These are phyloP conservation scores for Terrapene triunguis DNA, from an alignment of 2,113 vertebrate genomes.

Conservation along the genomic window DNA sequence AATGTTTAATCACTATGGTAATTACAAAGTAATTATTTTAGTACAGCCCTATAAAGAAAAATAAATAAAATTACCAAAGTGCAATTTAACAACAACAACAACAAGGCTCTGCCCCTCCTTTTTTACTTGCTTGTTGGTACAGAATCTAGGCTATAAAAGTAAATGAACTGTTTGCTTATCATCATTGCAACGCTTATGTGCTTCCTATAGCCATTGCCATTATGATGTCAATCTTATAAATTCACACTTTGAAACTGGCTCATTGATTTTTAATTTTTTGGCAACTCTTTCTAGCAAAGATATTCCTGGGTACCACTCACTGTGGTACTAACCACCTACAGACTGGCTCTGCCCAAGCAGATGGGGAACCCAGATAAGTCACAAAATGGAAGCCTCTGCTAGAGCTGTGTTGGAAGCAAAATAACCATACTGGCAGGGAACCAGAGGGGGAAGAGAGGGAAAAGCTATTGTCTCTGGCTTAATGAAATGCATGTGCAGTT, in stretches of 20 bases:
- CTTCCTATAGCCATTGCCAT: background rate
- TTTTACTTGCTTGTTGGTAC: background rate
- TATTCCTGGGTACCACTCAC: conserved; percentile 3
- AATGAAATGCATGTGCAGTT: background rate
- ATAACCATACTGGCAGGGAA: conserved; percentile 37
- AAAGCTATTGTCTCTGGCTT: conserved; percentile 5
- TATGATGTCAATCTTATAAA: conserved; percentile 15
- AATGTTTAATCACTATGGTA: conserved; percentile 52
- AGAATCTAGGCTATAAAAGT: conserved; percentile 8
- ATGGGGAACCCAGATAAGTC: conserved; percentile 55
- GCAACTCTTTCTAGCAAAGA: background rate
- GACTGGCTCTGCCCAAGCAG: background rate
- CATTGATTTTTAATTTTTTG: conserved; percentile 21
- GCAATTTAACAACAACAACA: conserved; percentile 9
- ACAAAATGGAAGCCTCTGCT: conserved; percentile 38
- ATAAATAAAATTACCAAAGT: conserved; percentile 34
- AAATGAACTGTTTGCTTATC: background rate
- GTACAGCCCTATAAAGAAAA: background rate
- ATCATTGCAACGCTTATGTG: background rate
- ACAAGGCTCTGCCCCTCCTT: background rate
- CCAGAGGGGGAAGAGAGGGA: conserved; percentile 25
- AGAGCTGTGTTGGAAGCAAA: conserved; percentile 63
- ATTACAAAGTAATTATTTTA: conserved; percentile 54
- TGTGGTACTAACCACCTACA: conserved; percentile 35
- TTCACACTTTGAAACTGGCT: background rate